A percentile compares a stretch with the other conserved stretches of the same genome.
Evolutionary conservation across 2,888 invertebrate species (phyloP).

Genomic region (Drosophila longiperda): DNA sequence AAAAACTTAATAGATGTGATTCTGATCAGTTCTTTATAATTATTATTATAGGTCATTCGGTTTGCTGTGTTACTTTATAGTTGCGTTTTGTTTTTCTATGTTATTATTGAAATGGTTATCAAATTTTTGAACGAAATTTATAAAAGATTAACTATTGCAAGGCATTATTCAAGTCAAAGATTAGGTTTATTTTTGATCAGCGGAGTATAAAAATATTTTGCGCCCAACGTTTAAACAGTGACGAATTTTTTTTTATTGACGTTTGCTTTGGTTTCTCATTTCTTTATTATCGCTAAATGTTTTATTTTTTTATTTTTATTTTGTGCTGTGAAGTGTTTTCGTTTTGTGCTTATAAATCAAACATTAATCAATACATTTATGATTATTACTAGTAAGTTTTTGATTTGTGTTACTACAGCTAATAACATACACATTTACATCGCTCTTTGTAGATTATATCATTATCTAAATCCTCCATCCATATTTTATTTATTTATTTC

Average conservation of each 20-base stretch:
- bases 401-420: background rate
- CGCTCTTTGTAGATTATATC: background rate
- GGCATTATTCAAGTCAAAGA: slow-evolving; percentile 29
- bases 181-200: slow-evolving; percentile 40
- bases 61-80: background rate
- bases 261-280: background rate
- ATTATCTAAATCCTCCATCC: background rate
- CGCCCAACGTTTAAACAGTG: slow-evolving; percentile 35
- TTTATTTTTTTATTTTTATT: slow-evolving; percentile 8
- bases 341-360: slow-evolving; percentile 3
- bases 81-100: background rate
- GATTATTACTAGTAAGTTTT: slow-evolving; percentile 23
- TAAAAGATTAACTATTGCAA: slow-evolving; percentile 40
- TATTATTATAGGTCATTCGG: slow-evolving; percentile 7
- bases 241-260: background rate
- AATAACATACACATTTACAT: slow-evolving; percentile 19
- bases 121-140: slow-evolving; percentile 23
- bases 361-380: background rate
- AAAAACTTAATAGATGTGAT: background rate
- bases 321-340: slow-evolving; percentile 21
- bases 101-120: slow-evolving; percentile 27
- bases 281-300: slow-evolving; percentile 13
- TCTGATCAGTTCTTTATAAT: background rate
- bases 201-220: slow-evolving; percentile 6
- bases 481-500: background rate